Base-by-base conservation (phyloP, 2,797 vertebrate species). In the Centropyge bicolor region DNA sequence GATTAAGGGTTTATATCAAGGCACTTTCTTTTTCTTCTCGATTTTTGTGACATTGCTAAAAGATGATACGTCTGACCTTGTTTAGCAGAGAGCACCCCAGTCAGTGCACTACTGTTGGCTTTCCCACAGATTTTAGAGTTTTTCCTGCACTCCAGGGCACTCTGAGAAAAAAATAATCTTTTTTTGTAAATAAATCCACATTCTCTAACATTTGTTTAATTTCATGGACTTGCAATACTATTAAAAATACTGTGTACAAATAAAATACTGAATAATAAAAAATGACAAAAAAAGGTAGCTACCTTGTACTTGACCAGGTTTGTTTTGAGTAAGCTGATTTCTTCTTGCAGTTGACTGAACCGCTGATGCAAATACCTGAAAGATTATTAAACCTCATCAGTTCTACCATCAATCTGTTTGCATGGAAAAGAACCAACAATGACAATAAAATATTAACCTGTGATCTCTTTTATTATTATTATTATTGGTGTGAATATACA, bases 221-320 rank as follows among this genome's bases (percentile, higher is more conserved):
- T 62, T 51, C 8, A 41, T 16, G 4, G 31, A 24, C 19, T 9
- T 55, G 6, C 41, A 9, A 45, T 61, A 65, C 2, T 17, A 40
- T n/a, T 1, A 3, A 8, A 46, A 24, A 57, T 9, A 35, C 1
- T 27, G 9, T 17, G 7, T 8, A 38, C 10, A 40, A 56, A 35
- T 49, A 13, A 27, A 66, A 62, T 5, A 31, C 12, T 51, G 8
- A 74, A 71, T 1, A 43, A 48, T 48, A 19, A 7, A 49, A 68
- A 35, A 45, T 19, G 27, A 11, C 2, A 35, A 41, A 27, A 10
- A 52, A 13, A 62, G 59, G 19, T 10, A 62, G 16, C 19, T 93
- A 99, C 98, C 97, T 99, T 99, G 85, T 99, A 99, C 88, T 99
- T 99, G 85, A 96, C 92, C 74, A 99, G 94, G 88, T 96, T 99